Base-by-base conservation (phyloP, 2,113 vertebrate genomes). In the Pygoscelis adeliae region DNA sequence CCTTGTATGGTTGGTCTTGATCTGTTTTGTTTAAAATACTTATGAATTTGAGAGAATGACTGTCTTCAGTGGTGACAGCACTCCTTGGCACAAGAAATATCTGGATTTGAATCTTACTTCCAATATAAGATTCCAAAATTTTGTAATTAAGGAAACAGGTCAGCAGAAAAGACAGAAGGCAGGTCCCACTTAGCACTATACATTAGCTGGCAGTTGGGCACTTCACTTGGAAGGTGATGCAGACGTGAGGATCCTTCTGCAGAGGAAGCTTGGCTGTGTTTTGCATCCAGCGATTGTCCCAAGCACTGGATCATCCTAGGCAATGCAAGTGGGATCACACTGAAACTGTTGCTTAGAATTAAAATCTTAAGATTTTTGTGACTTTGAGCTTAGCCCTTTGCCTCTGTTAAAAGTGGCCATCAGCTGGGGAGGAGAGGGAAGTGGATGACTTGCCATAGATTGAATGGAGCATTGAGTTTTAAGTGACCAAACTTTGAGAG, bases 361-460 rank as follows among this genome's bases (percentile, higher is more conserved):
- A 38, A 38, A 38, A 38, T 38, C 38, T 38, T 38, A 38, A 38
- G 38, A 38, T 38, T 38, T 38, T 38, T 38, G 38, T 38, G 38
- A 38, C 13, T 67, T 34, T n/a, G 22, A 63, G 21, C 23, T 76
- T 32, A 80, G 40, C 5, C 44, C 44, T 59, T 55, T 84, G 50
- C 9, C 10, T 66, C 30, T 62, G 13, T 61, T 27, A 52, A 71
- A 93, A 89, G 29, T 49, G 30, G 19, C 17, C 26, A 47, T 59
- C 38, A 27, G 5, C 17, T 73, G 65, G n/a, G 32, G 29, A 50
- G 44, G 30, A 80, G 26, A 0, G 1, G 16, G 11, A 6, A 58
- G 16, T 4, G 3, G 5, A 16, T 83, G 56, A 30, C 5, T 83
- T 69, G 25, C 30, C 0, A 0, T 30, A 26, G 36, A 19, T 38